Evolutionary conservation across 2,113 vertebrate species (phyloP).

Genomic region (Gallinago paraguaiae): DNA sequence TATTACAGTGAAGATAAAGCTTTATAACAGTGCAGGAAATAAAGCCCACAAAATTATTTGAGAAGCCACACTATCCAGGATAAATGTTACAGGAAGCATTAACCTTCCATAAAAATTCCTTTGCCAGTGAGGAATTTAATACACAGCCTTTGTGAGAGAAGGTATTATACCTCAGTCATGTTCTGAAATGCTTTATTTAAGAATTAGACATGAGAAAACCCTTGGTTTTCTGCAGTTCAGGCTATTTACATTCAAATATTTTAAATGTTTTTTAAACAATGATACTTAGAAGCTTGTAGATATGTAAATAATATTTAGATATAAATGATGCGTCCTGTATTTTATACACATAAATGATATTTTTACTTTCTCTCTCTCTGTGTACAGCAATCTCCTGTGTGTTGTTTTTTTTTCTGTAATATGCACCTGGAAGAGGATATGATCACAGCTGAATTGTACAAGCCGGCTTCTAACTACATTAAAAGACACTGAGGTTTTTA

Average conservation of each 20-base stretch:
- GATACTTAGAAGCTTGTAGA: background rate
- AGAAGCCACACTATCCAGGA: constrained; percentile 67
- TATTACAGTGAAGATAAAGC: constrained; percentile 56
- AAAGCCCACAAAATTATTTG: constrained; percentile 69
- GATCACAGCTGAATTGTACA: background rate
- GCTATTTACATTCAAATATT: background rate
- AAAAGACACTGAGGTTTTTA: background rate
- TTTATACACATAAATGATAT: background rate
- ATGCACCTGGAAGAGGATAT: background rate
- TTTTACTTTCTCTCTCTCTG: background rate
- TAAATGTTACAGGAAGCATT: constrained; percentile 76
- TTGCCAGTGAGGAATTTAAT: constrained; percentile 73
- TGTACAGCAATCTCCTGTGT: background rate
- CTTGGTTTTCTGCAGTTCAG: constrained; percentile 40
- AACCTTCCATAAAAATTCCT: constrained; percentile 75
- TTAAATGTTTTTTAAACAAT: background rate
- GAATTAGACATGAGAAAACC: constrained; percentile 44
- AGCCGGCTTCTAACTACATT: background rate
- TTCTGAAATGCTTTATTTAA: constrained; percentile 61
- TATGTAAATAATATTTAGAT: background rate
- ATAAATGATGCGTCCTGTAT: background rate
- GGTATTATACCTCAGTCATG: constrained; percentile 57
- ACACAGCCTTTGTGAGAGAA: constrained; percentile 52
- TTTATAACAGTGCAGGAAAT: constrained; percentile 65
- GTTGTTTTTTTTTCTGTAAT: background rate